Base-by-base conservation (phyloP, 2,113 vertebrate genomes). In the Lota lota region DNA sequence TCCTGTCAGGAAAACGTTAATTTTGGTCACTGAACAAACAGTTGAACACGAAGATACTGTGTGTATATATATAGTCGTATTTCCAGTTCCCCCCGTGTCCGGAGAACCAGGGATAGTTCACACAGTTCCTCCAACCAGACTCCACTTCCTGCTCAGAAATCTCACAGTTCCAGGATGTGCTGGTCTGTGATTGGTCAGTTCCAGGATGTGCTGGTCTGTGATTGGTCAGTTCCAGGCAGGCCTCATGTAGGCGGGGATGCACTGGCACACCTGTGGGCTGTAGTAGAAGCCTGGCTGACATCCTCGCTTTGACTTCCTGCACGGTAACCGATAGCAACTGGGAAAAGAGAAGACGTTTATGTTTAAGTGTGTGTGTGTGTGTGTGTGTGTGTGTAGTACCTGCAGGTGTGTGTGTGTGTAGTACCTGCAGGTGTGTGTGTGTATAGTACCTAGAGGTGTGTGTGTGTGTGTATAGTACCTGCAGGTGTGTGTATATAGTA, bases 311-410 rank as follows among this genome's bases (percentile, higher is more conserved):
- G 87, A 83, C 16, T 81, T 87, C 65, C 88, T 85, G 87, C 91
- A 92, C 0, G 90, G 85, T 64, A 87, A 68, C 78, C 86, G 85
- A 84, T 89, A 90, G 66, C 91, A 91, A 53, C 90, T 92, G 5
- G 19, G 10, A 10, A 28, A 33, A 20, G 12, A 6, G 11, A 16
- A 47, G 40, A 47, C 28, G 4, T 33, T 33, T 33, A 6, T 4
- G 28, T 33, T 4, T 33, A 4, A 5, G 28, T 33, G 28, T 20
- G 28, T 40, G 24, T 36, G 28, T 70, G 62, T 7, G 40, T 74
- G 28, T 19, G 19, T 22, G 7, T 21, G 58, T 4, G 28, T 33
- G 28, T 6, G 4, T 5, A 6, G 0, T 33, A 33, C 28, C 28
- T 33, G 28, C 28, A 33, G 28, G 28, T 33, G 28, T 33, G 28